phyloP scores from a whole-genome alignment of 2,888 invertebrate species.

The Drosophila subsilvestris region DNA sequence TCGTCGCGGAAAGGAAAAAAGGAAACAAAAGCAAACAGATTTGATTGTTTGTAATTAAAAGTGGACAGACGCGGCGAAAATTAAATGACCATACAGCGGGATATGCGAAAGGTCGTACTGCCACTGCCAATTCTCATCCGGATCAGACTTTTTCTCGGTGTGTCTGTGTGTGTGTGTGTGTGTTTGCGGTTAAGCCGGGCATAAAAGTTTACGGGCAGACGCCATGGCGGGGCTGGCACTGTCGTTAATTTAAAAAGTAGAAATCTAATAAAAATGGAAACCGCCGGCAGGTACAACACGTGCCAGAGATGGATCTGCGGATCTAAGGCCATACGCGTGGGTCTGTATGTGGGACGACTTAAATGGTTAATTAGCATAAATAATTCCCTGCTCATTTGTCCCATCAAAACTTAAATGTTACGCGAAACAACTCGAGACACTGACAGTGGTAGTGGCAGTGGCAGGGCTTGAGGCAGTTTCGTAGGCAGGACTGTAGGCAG shows the following conservation, averaged over 20 bases:
- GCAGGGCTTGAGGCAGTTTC: constrained; percentile 15
- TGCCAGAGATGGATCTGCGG: constrained; percentile 30
- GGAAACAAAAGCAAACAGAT: constrained; percentile 65
- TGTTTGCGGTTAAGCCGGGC: constrained; percentile 24
- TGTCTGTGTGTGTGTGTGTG: constrained; percentile 3
- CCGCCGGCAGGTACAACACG: constrained; percentile 33
- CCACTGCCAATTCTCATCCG: constrained; percentile 6
- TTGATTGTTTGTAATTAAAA: constrained; percentile 82
- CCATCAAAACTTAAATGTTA: constrained; percentile 43
- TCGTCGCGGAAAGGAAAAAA: constrained; percentile 24
- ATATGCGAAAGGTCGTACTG: constrained; percentile 12
- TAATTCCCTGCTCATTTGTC: constrained; percentile 37
- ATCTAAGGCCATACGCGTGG: constrained; percentile 6
- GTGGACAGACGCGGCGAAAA: constrained; percentile 72
- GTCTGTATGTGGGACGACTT: constrained; percentile 26
- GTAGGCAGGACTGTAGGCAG: constrained; percentile 24
- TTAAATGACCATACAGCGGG: constrained; percentile 68
- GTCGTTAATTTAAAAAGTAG: constrained; percentile 68
- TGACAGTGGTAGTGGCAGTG: constrained; percentile 14
- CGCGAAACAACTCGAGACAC: constrained; percentile 7
- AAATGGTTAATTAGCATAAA: constrained; percentile 49
- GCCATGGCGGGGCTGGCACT: constrained; percentile 40
- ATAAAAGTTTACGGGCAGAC: constrained; percentile 72
- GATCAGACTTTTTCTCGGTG: neutral
- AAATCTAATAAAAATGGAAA: constrained; percentile 63